Percentiles rank a stretch among this genome's conserved stretches.
phyloP scores from a whole-genome alignment of 1,140 invertebrate species.

The Tetranychus cinnabarinus region DNA sequence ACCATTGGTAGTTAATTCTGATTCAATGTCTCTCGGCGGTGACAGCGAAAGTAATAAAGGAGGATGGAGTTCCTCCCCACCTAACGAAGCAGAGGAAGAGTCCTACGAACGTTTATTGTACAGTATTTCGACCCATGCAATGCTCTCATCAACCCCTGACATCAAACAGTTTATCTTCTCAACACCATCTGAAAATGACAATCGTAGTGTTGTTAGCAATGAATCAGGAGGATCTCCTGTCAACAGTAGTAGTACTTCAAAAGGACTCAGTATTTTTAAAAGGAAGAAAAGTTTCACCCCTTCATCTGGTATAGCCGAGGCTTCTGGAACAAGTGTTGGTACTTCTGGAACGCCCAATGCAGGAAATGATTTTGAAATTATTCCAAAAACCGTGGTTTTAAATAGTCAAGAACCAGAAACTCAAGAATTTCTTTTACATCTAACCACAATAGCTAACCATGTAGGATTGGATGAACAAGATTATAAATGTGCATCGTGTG shows the following conservation, averaged over 20 bases:
- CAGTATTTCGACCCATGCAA: conserved; percentile 15
- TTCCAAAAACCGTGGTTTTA: conserved; percentile 13
- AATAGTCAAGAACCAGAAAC: conserved; percentile 11
- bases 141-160: conserved; percentile 9
- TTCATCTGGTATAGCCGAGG: neutral
- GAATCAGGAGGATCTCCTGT: too few species aligned
- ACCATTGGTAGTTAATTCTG: neutral
- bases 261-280: neutral
- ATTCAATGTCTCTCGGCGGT: conserved; percentile 20
- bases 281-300: neutral
- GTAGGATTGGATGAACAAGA: conserved; percentile 61
- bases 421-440: conserved; percentile 30
- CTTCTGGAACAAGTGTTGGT: neutral
- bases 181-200: neutral
- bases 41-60: conserved; percentile 37
- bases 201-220: too few species aligned
- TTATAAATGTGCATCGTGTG: conserved; percentile 58
- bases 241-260: too few species aligned
- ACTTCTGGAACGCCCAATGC: neutral
- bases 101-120: conserved; percentile 20
- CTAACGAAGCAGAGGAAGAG: conserved; percentile 15
- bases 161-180: conserved; percentile 1
- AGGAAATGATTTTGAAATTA: conserved; percentile 15
- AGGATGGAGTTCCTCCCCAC: conserved; percentile 37
- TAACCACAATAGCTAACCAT: conserved; percentile 45